Evolutionary conservation across 2,113 vertebrate genomes (phyloP), one percentile per base, ranked within the genome.

Genomic region (Tretioscincus oriximinensis): DNA sequence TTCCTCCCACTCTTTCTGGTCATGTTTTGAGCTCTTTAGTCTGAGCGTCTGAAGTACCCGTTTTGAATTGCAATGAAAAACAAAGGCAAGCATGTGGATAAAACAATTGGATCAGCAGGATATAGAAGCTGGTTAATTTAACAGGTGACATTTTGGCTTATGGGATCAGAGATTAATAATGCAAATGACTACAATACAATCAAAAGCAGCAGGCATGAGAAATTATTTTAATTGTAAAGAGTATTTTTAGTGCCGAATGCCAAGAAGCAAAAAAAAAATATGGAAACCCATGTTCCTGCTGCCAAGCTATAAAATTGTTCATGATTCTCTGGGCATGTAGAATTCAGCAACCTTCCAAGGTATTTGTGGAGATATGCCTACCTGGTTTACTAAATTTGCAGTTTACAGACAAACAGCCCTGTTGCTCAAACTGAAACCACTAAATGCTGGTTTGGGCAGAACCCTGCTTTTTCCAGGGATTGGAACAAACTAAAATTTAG

Each of bases 81-180:
- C 35, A 78, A 60, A 1, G 73, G 41, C 26, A 76, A 72, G 11
- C 2, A 0, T 1, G 9, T 1, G 16, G 64, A 78, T 79, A 68
- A 89, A 85, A 81, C 69, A 78, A 74, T 75, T n/a, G 67, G 71
- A 81, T 81, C 24, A 78, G 69, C 74, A 61, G 72, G 76, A 22
- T 63, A 63, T 3, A 68, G 28, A 61, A 83, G 81, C 72, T 9
- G 79, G 68, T 11, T 88, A 58, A 77, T 81, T 86, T 80, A 81
- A 35, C 10, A 82, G 66, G 28, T 83, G 73, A 35, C 12, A 51
- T 22, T 74, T 86, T 60, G 71, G 22, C 24, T 9, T n/a, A 1
- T 10, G 24, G 28, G 58, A 51, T 77, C 73, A 80, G 84, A 89
- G 71, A 85, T 84, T 80, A 89, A 76, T 81, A 77, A 87, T 49